Evolutionary conservation across 2,113 vertebrate genomes (phyloP).

Genomic region (Meles meles): DNA sequence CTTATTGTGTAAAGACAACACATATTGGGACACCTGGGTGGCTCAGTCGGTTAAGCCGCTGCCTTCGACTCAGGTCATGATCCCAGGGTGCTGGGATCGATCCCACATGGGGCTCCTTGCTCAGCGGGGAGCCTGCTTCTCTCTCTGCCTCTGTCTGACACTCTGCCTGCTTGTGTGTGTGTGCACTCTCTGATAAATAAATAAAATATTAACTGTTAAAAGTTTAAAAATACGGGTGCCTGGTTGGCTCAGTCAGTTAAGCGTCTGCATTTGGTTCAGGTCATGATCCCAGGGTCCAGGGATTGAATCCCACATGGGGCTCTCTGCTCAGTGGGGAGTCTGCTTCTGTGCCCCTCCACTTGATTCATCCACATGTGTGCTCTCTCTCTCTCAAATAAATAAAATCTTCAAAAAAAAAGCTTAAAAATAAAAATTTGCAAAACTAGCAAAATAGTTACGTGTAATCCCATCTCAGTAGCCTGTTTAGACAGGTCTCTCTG

Average conservation of each 20-base stretch:
- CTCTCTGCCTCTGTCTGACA: too few relatives aligned
- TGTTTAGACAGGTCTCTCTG: background rate
- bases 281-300: background rate
- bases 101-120: background rate
- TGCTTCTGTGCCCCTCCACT: background rate
- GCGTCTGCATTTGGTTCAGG: background rate
- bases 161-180: too few relatives aligned
- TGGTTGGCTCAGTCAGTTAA: too few relatives aligned
- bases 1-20: background rate
- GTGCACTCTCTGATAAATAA: too few relatives aligned
- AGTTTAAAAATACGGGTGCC: background rate
- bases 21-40: too few relatives aligned
- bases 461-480: background rate
- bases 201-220: background rate
- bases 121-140: background rate
- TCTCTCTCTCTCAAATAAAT: too few relatives aligned
- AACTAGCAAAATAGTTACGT: background rate
- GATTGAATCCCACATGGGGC: background rate
- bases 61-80: background rate
- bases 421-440: background rate
- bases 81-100: background rate
- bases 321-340: background rate
- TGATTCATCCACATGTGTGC: background rate
- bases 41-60: too few relatives aligned
- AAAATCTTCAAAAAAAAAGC: background rate